These are phyloP conservation scores for Tokudaia muenninki DNA, from an alignment of 2,797 vertebrate species.

Conservation along the genomic window DNA sequence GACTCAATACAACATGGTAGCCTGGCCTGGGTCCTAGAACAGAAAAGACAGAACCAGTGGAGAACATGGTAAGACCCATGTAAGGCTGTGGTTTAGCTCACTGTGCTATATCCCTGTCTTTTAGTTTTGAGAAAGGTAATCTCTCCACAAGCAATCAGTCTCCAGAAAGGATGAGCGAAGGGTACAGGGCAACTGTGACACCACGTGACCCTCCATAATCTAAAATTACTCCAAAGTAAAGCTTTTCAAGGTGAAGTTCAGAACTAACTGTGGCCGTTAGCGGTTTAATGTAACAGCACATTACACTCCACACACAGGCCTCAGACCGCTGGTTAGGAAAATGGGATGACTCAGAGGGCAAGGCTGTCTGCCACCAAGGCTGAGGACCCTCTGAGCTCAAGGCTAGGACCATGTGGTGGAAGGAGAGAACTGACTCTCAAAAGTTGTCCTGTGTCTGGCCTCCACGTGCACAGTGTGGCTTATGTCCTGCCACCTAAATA, in stretches of 20 bases:
- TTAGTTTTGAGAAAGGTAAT: neutral
- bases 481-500: neutral
- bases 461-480: too few species aligned
- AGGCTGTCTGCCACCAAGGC: neutral
- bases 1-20: neutral
- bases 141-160: neutral
- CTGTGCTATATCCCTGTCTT: neutral
- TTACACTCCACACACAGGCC: neutral
- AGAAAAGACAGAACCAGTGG: neutral
- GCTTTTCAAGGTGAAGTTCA: neutral
- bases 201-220: neutral
- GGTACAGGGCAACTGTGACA: neutral
- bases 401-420: neutral
- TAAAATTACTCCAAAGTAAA: neutral
- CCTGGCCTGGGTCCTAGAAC: neutral
- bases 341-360: neutral
- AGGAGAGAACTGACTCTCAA: neutral
- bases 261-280: neutral
- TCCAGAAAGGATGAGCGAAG: neutral
- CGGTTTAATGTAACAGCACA: neutral
- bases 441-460: neutral
- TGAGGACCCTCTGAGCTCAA: neutral
- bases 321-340: neutral
- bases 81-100: neutral
- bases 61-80: neutral